Evolutionary conservation across 2,888 invertebrate species (phyloP).

Genomic region (Phlogophora meticulosa): DNA sequence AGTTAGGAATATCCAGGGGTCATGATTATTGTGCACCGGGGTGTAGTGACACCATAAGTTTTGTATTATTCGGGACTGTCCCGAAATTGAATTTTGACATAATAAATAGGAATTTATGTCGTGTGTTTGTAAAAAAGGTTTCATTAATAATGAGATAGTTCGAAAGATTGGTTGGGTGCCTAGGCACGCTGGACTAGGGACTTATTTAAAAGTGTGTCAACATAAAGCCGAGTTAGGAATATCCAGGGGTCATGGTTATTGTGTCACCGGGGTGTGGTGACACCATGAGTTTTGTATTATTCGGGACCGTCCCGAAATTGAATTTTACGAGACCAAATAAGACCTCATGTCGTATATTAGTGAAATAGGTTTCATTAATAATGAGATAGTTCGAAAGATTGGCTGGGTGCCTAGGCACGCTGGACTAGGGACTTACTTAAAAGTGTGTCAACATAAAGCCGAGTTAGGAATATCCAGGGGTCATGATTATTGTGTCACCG

Average conservation of each 20-base stretch:
- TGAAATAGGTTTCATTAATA: not conserved
- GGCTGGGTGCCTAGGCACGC: too few species aligned
- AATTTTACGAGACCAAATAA: too few species aligned
- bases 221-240: slow-evolving; percentile 35
- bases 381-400: too few species aligned
- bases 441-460: slow-evolving; percentile 38
- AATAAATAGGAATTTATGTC: not conserved
- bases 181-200: too few species aligned
- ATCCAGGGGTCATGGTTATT: slow-evolving; percentile 68
- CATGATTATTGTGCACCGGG: slow-evolving; percentile 70
- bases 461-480: slow-evolving; percentile 58
- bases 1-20: slow-evolving; percentile 60
- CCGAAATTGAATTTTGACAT: not conserved
- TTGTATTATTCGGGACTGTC: slow-evolving; percentile 16
- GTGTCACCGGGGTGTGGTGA: slow-evolving; percentile 66
- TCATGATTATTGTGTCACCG: slow-evolving; percentile 71
- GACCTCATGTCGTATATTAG: not conserved
- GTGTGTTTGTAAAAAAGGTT: not conserved
- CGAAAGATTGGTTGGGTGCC: too few species aligned
- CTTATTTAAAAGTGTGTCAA: too few species aligned
- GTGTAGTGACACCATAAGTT: slow-evolving; percentile 40
- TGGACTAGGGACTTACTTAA: too few species aligned
- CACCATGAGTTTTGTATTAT: slow-evolving; percentile 19
- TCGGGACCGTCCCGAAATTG: too few species aligned
- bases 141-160: not conserved